Evolutionary conservation across 2,797 vertebrate species (phyloP).

Genomic region (Discoglossus pictus): DNA sequence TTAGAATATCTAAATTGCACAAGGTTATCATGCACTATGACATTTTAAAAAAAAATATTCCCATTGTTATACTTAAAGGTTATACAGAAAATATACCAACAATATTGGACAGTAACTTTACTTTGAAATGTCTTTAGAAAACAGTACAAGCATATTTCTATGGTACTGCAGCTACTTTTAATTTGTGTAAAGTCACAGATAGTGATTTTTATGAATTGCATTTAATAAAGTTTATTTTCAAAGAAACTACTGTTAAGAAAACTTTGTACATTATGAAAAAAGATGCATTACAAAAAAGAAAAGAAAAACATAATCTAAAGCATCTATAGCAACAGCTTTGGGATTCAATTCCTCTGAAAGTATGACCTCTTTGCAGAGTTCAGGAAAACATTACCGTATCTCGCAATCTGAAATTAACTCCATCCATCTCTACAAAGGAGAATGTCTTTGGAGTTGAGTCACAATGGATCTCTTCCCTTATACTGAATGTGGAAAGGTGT

Average conservation of each 20-base stretch:
- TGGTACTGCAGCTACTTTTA: not conserved
- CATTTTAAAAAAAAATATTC: not conserved
- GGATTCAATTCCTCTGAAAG: conserved; percentile 5
- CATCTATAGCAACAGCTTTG: not conserved
- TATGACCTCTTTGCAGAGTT: conserved; percentile 42
- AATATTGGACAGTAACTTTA: conserved; percentile 9
- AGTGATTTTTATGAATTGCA: conserved; percentile 20
- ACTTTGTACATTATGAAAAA: conserved; percentile 6
- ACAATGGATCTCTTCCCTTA: conserved; percentile 74
- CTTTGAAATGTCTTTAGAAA: conserved; percentile 24
- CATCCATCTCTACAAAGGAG: conserved; percentile 75
- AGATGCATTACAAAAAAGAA: conserved; percentile 3
- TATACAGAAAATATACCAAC: not conserved
- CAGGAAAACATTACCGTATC: conserved; percentile 72
- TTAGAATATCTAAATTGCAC: too few relatives aligned
- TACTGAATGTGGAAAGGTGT: conserved; percentile 64
- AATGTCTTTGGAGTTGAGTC: conserved; percentile 68
- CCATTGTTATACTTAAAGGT: not conserved
- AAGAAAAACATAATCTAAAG: conserved; percentile 17
- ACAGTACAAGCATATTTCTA: conserved; percentile 9
- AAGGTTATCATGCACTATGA: not conserved
- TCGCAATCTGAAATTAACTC: conserved; percentile 74
- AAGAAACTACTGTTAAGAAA: not conserved
- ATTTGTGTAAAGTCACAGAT: conserved; percentile 31
- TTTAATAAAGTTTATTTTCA: conserved; percentile 28